Percentiles rank a stretch among this genome's conserved stretches.
Conservation (phyloP, 2,888 invertebrate species). For the Blomia tropicalis region DNA sequence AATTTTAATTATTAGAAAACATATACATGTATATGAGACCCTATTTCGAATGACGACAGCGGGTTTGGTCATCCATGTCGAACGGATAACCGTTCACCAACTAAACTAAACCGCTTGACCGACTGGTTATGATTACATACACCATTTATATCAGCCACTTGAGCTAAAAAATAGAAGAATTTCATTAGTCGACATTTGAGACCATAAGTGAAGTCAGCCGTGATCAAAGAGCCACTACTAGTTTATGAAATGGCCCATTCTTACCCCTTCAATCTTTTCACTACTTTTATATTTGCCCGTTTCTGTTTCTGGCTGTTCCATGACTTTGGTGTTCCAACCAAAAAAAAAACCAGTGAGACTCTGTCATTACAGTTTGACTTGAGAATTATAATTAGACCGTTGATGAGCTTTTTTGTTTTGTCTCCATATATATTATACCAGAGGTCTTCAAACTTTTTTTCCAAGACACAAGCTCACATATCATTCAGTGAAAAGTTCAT, state of each 20-base stretch:
- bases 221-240: too few relatives aligned
- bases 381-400: conserved; percentile 11
- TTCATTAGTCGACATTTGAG: conserved; percentile 15
- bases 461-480: too few relatives aligned
- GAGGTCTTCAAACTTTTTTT: not conserved
- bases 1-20: conserved; percentile 14
- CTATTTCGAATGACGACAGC: conserved; percentile 12
- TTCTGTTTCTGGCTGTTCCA: not conserved
- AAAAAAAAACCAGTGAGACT: not conserved
- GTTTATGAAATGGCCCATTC: too few relatives aligned
- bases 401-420: conserved; percentile 11
- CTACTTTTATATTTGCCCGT: not conserved
- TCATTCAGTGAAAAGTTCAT: too few relatives aligned
- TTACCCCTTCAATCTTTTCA: not conserved
- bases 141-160: not conserved
- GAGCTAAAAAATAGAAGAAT: not conserved
- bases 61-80: not conserved
- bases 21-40: too few relatives aligned
- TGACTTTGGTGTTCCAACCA: not conserved
- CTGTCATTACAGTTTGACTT: conserved; percentile 15
- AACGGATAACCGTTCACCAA: not conserved
- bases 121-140: too few relatives aligned
- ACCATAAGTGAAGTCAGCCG: not conserved
- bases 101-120: too few relatives aligned
- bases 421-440: not conserved